These are phyloP conservation scores for Agonopterix arenella DNA, from an alignment of 2,888 invertebrate genomes.

Conservation along the genomic window DNA sequence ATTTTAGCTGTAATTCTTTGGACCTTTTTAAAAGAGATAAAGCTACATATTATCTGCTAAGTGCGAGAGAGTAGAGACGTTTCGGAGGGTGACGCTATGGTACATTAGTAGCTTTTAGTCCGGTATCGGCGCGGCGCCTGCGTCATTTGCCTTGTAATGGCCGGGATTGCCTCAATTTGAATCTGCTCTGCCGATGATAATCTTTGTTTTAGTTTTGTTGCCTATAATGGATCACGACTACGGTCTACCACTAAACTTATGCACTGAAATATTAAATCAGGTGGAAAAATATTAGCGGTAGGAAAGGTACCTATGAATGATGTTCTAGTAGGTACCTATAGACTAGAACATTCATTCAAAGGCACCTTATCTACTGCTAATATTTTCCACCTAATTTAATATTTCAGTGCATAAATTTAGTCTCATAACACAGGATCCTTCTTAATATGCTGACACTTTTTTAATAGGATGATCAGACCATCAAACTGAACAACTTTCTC, in stretches of 20 bases:
- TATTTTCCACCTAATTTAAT: background rate
- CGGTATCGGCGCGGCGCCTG: slow-evolving; percentile 37
- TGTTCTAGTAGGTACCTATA: too few species aligned
- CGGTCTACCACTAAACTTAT: background rate
- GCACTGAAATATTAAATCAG: background rate
- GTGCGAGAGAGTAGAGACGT: slow-evolving; percentile 30
- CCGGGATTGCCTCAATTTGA: slow-evolving; percentile 57
- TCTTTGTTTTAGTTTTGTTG: slow-evolving; percentile 31
- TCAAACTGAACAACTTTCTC: too few species aligned
- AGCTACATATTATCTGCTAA: slow-evolving; percentile 10
- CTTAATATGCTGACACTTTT: too few species aligned
- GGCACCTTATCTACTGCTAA: too few species aligned
- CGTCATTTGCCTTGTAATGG: slow-evolving; percentile 63
- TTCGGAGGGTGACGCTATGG: slow-evolving; percentile 35
- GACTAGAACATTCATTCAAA: too few species aligned
- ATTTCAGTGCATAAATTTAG: background rate
- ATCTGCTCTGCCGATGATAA: slow-evolving; percentile 44
- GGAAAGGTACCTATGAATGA: too few species aligned
- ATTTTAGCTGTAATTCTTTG: slow-evolving; percentile 42
- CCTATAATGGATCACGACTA: slow-evolving; percentile 37
- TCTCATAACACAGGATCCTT: background rate
- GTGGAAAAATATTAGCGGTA: too few species aligned
- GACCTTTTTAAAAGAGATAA: slow-evolving; percentile 33
- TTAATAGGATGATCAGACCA: too few species aligned
- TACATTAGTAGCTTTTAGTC: slow-evolving; percentile 62